phyloP scores from a whole-genome alignment of 2,797 vertebrate genomes.

The Fringilla coelebs region DNA sequence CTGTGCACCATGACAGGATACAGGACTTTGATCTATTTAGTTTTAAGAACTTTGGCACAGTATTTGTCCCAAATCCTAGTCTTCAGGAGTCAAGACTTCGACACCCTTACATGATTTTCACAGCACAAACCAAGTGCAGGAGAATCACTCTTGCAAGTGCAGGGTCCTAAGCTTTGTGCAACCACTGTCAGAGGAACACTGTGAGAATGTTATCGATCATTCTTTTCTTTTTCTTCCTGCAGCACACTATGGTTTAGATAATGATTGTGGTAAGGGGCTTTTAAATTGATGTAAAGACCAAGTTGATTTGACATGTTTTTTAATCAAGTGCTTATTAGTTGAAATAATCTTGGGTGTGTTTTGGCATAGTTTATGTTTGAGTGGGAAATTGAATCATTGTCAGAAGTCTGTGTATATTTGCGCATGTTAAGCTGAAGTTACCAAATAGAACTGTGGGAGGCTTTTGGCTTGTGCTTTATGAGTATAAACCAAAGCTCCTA shows the following conservation, averaged over 20 bases:
- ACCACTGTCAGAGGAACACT: not conserved
- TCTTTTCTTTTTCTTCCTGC: slow-evolving; percentile 29
- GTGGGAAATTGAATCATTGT: slow-evolving; percentile 59
- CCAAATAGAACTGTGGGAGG: slow-evolving; percentile 42
- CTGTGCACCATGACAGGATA: not conserved
- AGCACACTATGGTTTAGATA: not conserved
- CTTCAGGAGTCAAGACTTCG: rapidly evolving
- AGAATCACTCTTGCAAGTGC: not conserved
- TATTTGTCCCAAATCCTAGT: not conserved
- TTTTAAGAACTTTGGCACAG: not conserved
- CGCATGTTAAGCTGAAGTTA: slow-evolving; percentile 23
- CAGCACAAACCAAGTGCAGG: not conserved
- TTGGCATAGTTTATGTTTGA: slow-evolving; percentile 40
- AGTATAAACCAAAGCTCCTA: slow-evolving; percentile 24
- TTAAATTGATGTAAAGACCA: slow-evolving; percentile 42
- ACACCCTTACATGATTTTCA: not conserved
- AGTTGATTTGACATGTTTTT: slow-evolving; percentile 54
- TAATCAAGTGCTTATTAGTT: slow-evolving; percentile 60
- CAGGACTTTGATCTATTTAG: not conserved
- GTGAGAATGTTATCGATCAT: not conserved
- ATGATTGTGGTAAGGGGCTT: slow-evolving; percentile 14
- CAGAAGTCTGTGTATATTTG: slow-evolving; percentile 35
- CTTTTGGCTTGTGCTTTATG: slow-evolving; percentile 33
- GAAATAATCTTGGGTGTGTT: slow-evolving; percentile 54
- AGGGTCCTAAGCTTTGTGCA: not conserved